phyloP scores from a whole-genome alignment of 2,797 vertebrate genomes.

The Sebastes steindachneri region DNA sequence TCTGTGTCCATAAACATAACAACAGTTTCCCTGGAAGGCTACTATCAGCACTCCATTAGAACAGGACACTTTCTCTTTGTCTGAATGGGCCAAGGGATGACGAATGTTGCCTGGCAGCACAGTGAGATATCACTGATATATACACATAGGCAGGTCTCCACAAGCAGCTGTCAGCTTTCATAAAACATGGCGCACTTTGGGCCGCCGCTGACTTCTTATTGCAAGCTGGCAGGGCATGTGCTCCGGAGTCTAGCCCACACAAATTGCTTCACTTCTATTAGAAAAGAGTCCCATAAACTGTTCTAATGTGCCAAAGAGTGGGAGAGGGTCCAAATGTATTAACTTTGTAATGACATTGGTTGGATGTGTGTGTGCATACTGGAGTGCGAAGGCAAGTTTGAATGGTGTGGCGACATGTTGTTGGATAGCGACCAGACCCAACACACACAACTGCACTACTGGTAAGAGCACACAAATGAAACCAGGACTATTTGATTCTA shows the following conservation, averaged over 20 bases:
- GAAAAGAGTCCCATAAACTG: constrained; percentile 27
- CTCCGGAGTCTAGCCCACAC: constrained; percentile 17
- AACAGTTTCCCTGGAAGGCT: constrained; percentile 27
- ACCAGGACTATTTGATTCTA: background rate
- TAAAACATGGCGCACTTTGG: constrained; percentile 53
- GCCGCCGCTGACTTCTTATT: constrained; percentile 28
- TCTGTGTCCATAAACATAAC: constrained; percentile 22
- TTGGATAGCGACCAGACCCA: background rate
- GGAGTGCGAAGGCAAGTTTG: background rate
- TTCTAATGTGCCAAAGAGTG: constrained; percentile 16
- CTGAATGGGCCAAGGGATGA: constrained; percentile 24
- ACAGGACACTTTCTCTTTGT: constrained; percentile 14
- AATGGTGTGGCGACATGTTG: background rate
- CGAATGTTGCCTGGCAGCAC: constrained; percentile 36
- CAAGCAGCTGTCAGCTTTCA: constrained; percentile 59
- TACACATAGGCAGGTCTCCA: constrained; percentile 32
- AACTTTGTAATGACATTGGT: constrained; percentile 11
- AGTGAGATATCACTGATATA: constrained; percentile 51
- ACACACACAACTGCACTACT: background rate
- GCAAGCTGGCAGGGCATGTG: constrained; percentile 9
- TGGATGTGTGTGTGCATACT: background rate
- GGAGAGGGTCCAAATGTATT: background rate
- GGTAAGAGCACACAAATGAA: background rate
- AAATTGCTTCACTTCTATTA: constrained; percentile 42
- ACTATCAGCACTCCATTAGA: constrained; percentile 14